phyloP scores from a whole-genome alignment of 2,888 invertebrate species.

The Cantharis rufa region DNA sequence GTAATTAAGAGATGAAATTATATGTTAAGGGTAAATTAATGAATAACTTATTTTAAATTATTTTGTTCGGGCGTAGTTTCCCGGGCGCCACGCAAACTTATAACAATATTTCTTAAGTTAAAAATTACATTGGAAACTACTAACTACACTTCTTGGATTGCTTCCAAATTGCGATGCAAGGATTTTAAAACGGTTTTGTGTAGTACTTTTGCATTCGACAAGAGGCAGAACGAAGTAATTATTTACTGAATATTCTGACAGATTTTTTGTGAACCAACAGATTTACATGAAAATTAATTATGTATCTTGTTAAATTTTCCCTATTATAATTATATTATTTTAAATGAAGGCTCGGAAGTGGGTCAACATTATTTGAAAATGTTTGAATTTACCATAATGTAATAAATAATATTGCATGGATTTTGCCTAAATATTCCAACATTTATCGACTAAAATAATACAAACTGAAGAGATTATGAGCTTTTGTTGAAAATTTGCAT shows the following conservation, averaged over 20 bases:
- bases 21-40: not conserved
- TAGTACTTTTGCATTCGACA: not conserved
- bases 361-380: not conserved
- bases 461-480: not conserved
- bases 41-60: not conserved
- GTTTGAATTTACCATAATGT: not conserved
- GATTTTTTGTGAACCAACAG: not conserved
- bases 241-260: not conserved
- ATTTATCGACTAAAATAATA: not conserved
- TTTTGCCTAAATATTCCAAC: not conserved
- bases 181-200: not conserved
- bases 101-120: not conserved
- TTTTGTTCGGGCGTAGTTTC: too few species aligned
- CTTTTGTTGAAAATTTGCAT: constrained; percentile 3
- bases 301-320: not conserved
- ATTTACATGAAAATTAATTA: not conserved
- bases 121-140: not conserved
- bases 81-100: not conserved
- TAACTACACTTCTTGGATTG: not conserved
- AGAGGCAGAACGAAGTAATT: not conserved
- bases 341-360: not conserved
- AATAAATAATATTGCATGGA: constrained; percentile 1
- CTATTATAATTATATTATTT: not conserved
- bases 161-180: not conserved
- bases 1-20: not conserved